These are phyloP conservation scores for Semotilus atromaculatus DNA, from an alignment of 2,797 vertebrate species.

Conservation along the genomic window DNA sequence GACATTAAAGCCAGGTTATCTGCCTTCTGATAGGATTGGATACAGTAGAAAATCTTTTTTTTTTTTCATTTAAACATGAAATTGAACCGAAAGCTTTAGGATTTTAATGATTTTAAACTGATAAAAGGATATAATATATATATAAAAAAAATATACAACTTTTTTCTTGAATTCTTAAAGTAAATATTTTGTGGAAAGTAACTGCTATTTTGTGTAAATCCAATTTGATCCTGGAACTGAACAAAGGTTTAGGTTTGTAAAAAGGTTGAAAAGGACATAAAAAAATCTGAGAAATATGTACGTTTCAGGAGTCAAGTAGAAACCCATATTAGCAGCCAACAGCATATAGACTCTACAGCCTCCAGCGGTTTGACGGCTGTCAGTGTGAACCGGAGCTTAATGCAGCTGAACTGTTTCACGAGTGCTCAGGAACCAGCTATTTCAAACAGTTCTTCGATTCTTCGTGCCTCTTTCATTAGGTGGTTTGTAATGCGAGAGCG, in stretches of 20 bases:
- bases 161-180: too few relatives aligned
- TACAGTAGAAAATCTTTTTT: background rate
- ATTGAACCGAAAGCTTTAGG: background rate
- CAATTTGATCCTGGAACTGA: background rate
- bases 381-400: background rate
- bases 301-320: background rate
- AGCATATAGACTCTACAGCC: background rate
- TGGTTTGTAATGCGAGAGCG: slow-evolving; percentile 27
- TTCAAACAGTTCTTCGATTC: slow-evolving; percentile 13
- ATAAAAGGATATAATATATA: too few relatives aligned
- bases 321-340: background rate
- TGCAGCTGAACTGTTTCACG: slow-evolving; percentile 2
- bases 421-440: slow-evolving; percentile 5
- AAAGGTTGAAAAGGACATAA: background rate
- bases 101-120: background rate
- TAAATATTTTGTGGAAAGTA: background rate
- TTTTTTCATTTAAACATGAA: background rate
- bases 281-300: background rate
- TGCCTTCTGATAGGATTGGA: background rate
- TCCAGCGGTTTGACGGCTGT: slow-evolving; percentile 1
- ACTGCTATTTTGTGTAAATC: background rate
- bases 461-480: slow-evolving; percentile 28
- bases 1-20: background rate
- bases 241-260: background rate
- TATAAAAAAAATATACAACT: too few relatives aligned